A percentile compares a stretch with the other conserved stretches of the same genome.
Evolutionary conservation across 2,113 vertebrate species (phyloP).

Genomic region (Neotragus moschatus): DNA sequence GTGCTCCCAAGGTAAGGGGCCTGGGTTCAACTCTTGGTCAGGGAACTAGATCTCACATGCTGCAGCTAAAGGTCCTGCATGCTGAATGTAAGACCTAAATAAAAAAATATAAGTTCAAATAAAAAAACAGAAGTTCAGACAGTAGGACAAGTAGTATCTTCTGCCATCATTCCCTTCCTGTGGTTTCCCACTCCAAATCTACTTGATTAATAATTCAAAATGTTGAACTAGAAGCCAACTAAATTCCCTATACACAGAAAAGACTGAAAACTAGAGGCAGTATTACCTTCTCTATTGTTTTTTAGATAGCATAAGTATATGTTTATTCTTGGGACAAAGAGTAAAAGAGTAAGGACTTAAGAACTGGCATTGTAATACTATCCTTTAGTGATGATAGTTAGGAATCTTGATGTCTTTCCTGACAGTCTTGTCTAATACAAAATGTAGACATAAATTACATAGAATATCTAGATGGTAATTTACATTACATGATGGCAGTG

Average conservation of each 20-base stretch:
- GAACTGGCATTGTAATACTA: not conserved
- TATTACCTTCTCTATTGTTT: not conserved
- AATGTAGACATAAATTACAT: not conserved
- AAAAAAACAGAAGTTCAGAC: not conserved
- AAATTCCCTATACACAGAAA: not conserved
- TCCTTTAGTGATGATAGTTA: not conserved
- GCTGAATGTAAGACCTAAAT: not conserved
- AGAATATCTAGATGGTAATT: not conserved
- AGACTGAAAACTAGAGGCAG: not conserved
- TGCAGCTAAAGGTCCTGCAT: not conserved
- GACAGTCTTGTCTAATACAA: not conserved
- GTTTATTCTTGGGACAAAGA: not conserved
- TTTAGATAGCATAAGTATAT: not conserved
- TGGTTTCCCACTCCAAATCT: not conserved
- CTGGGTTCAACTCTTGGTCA: not conserved
- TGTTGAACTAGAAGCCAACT: not conserved
- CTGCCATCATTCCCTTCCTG: not conserved
- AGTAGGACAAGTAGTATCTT: not conserved
- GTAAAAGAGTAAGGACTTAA: not conserved
- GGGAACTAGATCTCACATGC: not conserved
- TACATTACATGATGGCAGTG: not conserved
- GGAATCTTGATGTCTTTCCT: constrained; percentile 4
- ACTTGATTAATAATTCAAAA: not conserved
- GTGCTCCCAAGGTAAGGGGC: not conserved
- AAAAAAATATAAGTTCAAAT: not conserved